Evolutionary conservation across 2,888 invertebrate genomes (phyloP).

Genomic region (Erebia aethiops): DNA sequence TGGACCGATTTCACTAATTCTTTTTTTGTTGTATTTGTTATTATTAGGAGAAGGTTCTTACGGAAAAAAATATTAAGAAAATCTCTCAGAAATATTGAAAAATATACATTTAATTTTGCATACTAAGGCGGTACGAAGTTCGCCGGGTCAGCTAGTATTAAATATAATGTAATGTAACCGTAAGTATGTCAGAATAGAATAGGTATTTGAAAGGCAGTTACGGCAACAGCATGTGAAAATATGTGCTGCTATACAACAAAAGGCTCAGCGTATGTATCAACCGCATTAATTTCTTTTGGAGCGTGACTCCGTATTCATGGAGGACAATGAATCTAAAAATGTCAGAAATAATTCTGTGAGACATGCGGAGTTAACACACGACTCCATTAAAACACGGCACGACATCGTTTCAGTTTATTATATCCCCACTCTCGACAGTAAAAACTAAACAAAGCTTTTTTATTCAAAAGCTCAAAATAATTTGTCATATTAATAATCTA

Average conservation of each 20-base stretch:
- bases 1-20: too few relatives aligned
- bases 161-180: conserved; percentile 21
- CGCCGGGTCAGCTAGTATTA: too few relatives aligned
- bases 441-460: conserved; percentile 10
- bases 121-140: too few relatives aligned
- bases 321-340: conserved; percentile 80
- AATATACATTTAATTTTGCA: too few relatives aligned
- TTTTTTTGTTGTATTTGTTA: too few relatives aligned
- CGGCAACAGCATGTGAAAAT: conserved; percentile 45
- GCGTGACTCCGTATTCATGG: conserved; percentile 76
- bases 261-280: conserved; percentile 54
- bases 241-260: conserved; percentile 51
- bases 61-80: too few relatives aligned
- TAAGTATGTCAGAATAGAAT: conserved; percentile 41
- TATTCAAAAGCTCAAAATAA: neutral
- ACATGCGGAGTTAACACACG: conserved; percentile 58
- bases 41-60: too few relatives aligned
- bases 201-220: conserved; percentile 41
- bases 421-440: conserved; percentile 26
- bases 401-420: conserved; percentile 38
- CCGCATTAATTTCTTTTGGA: conserved; percentile 80
- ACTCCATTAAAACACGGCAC: conserved; percentile 53
- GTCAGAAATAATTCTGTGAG: conserved; percentile 81
- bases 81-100: too few relatives aligned
- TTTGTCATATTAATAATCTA: neutral